phyloP scores from a whole-genome alignment of 2,113 vertebrate species.

The Nannospalax galili region DNA sequence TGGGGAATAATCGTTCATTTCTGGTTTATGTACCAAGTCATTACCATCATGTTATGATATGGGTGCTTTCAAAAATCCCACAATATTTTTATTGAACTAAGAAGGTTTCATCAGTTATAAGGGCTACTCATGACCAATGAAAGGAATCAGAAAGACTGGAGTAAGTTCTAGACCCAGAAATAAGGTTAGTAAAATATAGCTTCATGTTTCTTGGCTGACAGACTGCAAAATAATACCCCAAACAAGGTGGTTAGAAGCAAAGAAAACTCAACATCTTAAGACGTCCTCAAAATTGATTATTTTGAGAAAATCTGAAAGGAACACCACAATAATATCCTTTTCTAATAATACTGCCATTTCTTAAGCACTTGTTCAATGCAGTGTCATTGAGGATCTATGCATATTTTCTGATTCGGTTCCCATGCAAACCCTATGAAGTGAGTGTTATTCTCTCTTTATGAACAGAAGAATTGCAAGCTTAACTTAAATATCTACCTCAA shows the following conservation, averaged over 20 bases:
- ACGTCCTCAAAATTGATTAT: not conserved
- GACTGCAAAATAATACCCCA: not conserved
- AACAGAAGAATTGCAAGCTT: not conserved
- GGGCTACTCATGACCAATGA: not conserved
- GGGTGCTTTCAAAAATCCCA: not conserved
- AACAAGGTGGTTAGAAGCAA: slow-evolving; percentile 2
- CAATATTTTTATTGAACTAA: slow-evolving; percentile 29
- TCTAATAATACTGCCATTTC: not conserved
- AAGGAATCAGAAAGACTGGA: not conserved
- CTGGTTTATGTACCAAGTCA: not conserved
- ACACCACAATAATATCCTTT: not conserved
- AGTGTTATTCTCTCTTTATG: slow-evolving; percentile 11
- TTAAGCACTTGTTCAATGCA: not conserved
- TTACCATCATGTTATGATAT: not conserved
- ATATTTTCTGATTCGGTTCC: slow-evolving; percentile 27
- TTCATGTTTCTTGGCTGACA: not conserved
- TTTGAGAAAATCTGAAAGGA: slow-evolving; percentile 54
- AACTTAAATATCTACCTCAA: not conserved
- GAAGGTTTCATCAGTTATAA: not conserved
- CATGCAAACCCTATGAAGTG: not conserved
- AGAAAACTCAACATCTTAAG: not conserved
- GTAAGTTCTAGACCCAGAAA: not conserved
- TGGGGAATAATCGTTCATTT: not conserved
- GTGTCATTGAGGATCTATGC: not conserved
- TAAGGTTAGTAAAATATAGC: not conserved